phyloP scores from a whole-genome alignment of 2,888 invertebrate species.

The Agrochola macilenta region DNA sequence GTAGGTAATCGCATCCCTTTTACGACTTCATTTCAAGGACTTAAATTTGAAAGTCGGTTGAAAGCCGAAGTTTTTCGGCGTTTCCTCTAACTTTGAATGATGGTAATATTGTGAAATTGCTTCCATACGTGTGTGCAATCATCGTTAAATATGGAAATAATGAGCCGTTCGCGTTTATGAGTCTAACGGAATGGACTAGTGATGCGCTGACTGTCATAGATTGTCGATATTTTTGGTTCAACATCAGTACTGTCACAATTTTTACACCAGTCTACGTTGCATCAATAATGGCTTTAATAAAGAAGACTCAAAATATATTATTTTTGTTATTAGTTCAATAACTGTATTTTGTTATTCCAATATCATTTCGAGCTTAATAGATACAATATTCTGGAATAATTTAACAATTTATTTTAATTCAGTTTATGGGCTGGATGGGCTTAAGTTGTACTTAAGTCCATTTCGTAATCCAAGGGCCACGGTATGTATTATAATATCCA shows the following conservation, averaged over 20 bases:
- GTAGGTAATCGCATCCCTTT: slow-evolving; percentile 26
- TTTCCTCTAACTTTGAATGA: slow-evolving; percentile 53
- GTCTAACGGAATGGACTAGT: slow-evolving; percentile 66
- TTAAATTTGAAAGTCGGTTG: slow-evolving; percentile 35
- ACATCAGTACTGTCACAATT: background rate
- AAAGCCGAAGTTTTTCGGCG: slow-evolving; percentile 49
- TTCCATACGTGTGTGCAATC: slow-evolving; percentile 76
- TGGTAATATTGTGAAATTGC: slow-evolving; percentile 71
- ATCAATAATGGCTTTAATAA: background rate
- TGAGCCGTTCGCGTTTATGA: slow-evolving; percentile 81
- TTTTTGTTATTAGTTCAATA: background rate
- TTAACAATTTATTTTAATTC: slow-evolving; percentile 35
- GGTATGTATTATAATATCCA: background rate
- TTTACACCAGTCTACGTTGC: background rate
- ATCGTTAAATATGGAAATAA: slow-evolving; percentile 85
- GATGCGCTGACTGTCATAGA: slow-evolving; percentile 56
- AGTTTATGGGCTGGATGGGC: slow-evolving; percentile 1
- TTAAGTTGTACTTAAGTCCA: background rate
- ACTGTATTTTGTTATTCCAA: slow-evolving; percentile 2
- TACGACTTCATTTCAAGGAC: slow-evolving; percentile 39
- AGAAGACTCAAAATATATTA: background rate
- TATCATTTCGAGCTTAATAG: slow-evolving; percentile 5
- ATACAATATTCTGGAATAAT: slow-evolving; percentile 19
- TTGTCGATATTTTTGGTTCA: slow-evolving; percentile 22
- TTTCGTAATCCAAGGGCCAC: background rate